Conservation (phyloP, 2,797 vertebrate genomes). For the Poecilia picta region DNA sequence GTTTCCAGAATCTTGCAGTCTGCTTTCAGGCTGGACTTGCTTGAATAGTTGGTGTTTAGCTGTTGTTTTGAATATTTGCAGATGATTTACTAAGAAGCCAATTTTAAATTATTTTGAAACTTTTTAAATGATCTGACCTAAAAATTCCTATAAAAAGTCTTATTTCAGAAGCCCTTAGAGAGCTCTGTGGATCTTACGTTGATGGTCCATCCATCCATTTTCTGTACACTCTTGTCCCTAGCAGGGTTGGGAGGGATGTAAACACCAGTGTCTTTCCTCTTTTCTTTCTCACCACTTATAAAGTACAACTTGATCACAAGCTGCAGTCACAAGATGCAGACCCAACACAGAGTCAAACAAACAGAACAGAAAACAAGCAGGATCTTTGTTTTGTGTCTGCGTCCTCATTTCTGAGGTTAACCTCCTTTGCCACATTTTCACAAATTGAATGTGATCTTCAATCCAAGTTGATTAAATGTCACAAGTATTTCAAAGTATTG, state of each 20-base stretch:
- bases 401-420: constrained; percentile 26
- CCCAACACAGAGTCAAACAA: constrained; percentile 45
- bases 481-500: constrained; percentile 3
- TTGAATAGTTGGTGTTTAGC: neutral
- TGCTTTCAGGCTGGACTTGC: neutral
- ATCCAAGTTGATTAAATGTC: constrained; percentile 17
- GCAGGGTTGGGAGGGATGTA: neutral
- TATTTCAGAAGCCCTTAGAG: neutral
- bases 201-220: neutral
- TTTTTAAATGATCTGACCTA: neutral
- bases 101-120: neutral
- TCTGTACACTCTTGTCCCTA: too few relatives aligned
- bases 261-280: neutral
- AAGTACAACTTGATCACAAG: constrained; percentile 65
- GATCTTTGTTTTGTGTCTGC: constrained; percentile 52
- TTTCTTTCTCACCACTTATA: constrained; percentile 24
- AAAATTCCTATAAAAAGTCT: neutral
- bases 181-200: neutral
- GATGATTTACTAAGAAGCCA: neutral
- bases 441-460: constrained; percentile 35
- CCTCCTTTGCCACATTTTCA: constrained; percentile 16
- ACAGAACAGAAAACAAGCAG: constrained; percentile 36
- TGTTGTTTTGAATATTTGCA: neutral
- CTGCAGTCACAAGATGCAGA: constrained; percentile 70
- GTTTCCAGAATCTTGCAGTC: neutral